These are phyloP conservation scores for Onychomys torridus DNA, from an alignment of 2,797 vertebrate species.

Conservation along the genomic window DNA sequence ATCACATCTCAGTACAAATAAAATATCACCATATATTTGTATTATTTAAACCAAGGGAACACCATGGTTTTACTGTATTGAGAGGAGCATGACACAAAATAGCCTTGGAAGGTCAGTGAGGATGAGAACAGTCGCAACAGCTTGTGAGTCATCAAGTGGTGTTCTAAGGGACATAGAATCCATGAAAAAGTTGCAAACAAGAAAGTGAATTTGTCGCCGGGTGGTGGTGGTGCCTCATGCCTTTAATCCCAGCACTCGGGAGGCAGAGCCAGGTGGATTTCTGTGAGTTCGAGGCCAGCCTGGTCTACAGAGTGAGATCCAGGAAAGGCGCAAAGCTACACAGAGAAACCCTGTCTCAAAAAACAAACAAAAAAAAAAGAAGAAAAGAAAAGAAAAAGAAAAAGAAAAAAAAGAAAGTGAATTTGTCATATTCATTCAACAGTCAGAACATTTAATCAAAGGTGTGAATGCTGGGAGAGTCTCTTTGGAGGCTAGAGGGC, in stretches of 20 bases:
- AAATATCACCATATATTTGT: not conserved
- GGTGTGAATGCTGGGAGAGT: not conserved
- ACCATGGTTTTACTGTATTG: not conserved
- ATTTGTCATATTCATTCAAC: not conserved
- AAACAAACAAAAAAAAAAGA: no score
- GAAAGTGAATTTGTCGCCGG: not conserved
- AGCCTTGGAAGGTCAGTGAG: not conserved
- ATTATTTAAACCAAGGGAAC: not conserved
- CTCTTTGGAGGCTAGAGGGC: not conserved
- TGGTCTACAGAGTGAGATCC: no score
- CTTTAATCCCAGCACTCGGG: no score
- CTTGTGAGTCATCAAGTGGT: no score
- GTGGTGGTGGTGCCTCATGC: no score
- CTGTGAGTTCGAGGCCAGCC: no score
- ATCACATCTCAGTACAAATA: no score
- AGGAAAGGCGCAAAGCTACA: no score
- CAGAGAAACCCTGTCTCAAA: no score
- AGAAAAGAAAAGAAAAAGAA: no score
- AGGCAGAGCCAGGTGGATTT: no score
- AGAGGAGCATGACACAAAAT: not conserved
- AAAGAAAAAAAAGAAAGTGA: not conserved
- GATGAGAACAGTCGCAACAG: not conserved
- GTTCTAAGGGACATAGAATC: not conserved
- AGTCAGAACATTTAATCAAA: not conserved
- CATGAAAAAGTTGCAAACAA: not conserved